These are phyloP conservation scores for Porites cylindrica DNA, from an alignment of 92 coral and sea anemone species.

Conservation along the genomic window DNA sequence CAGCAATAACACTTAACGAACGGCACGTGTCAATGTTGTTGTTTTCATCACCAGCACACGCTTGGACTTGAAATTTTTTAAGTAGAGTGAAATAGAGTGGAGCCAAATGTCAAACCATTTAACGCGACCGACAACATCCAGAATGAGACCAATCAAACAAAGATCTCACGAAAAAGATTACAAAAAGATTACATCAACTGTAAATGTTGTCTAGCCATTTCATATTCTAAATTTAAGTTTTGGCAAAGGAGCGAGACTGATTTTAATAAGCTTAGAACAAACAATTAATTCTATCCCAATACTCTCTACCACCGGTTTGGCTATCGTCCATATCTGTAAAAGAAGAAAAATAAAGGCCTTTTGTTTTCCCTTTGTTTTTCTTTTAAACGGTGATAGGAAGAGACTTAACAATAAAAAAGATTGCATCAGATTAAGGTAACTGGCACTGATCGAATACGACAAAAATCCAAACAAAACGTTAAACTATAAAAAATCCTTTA, in stretches of 20 bases:
- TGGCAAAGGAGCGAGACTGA: too few relatives aligned
- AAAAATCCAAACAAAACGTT: not conserved
- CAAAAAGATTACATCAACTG: too few relatives aligned
- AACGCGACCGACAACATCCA: not conserved
- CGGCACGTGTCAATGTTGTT: not conserved
- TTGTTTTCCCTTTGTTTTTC: not conserved
- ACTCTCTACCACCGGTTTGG: too few relatives aligned
- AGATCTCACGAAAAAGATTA: too few relatives aligned
- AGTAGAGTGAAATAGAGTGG: not conserved
- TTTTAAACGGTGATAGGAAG: not conserved
- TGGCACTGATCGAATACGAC: not conserved
- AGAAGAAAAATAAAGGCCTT: too few relatives aligned
- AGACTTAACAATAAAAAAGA: not conserved
- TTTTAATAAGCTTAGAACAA: too few relatives aligned
- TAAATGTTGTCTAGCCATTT: too few relatives aligned
- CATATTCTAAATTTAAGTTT: too few relatives aligned
- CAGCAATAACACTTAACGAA: conserved; percentile 1
- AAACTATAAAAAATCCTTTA: not conserved
- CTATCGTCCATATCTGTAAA: too few relatives aligned
- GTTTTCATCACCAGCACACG: not conserved
- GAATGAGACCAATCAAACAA: too few relatives aligned
- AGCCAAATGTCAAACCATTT: not conserved
- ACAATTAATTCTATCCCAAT: too few relatives aligned
- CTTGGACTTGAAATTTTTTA: not conserved
- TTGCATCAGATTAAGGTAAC: not conserved